Percentiles rank a stretch among this genome's conserved stretches.
phyloP scores from a whole-genome alignment of 1,140 invertebrate genomes.

The Saccostrea echinata region DNA sequence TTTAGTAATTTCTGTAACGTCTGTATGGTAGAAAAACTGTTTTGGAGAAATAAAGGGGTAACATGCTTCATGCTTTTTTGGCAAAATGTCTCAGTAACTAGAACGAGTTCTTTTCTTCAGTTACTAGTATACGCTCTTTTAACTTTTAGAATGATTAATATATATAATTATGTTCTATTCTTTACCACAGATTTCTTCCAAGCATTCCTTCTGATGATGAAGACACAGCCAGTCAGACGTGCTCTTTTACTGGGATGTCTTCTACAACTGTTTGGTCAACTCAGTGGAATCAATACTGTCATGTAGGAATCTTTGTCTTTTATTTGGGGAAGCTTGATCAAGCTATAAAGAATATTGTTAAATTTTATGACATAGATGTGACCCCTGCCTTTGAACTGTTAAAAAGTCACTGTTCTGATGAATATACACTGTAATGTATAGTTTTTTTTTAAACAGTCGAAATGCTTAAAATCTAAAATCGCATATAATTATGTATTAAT shows the following conservation, averaged over 20 bases:
- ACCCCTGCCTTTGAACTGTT: no score
- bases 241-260: constrained; percentile 84
- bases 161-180: neutral
- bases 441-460: no score
- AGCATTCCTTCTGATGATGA: constrained; percentile 72
- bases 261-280: constrained; percentile 84
- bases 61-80: neutral
- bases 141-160: neutral
- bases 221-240: constrained; percentile 79
- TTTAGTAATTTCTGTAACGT: no score
- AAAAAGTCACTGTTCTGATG: no score
- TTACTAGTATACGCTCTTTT: neutral
- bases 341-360: neutral
- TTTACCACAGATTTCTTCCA: constrained; percentile 18
- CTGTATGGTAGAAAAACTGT: no score
- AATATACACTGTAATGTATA: no score
- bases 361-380: no score
- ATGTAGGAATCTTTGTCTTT: constrained; percentile 80
- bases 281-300: constrained; percentile 85
- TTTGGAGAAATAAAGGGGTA: no score
- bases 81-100: neutral
- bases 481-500: no score
- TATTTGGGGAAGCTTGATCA: neutral
- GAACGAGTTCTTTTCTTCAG: neutral
- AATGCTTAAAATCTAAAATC: no score